These are phyloP conservation scores for Paramormyrops kingsleyae DNA, from an alignment of 2,113 vertebrate species.

Conservation along the genomic window DNA sequence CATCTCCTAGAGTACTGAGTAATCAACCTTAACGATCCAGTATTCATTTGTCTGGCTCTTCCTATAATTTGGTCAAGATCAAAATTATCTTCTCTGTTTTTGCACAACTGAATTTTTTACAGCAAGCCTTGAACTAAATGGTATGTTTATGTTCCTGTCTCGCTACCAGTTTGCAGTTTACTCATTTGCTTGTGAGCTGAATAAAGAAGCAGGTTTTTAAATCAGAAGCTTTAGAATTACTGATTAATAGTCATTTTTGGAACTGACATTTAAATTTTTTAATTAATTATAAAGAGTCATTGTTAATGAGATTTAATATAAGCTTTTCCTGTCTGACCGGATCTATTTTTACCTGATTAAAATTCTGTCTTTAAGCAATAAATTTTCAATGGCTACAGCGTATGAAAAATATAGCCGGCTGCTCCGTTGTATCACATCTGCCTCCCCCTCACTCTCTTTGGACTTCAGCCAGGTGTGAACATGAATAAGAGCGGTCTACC, in stretches of 20 bases:
- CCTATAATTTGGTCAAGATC: neutral
- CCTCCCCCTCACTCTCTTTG: neutral
- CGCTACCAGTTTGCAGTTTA: neutral
- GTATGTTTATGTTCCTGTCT: neutral
- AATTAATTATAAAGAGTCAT: neutral
- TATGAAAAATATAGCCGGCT: neutral
- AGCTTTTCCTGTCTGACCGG: neutral
- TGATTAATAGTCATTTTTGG: neutral
- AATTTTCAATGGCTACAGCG: neutral
- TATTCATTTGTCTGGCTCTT: neutral
- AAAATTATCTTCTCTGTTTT: neutral
- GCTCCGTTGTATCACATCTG: neutral
- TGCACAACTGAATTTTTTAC: neutral
- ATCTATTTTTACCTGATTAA: conserved; percentile 3
- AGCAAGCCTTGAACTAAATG: neutral
- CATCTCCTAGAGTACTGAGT: neutral
- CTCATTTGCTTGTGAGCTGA: neutral
- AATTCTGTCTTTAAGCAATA: neutral
- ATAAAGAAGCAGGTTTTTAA: neutral
- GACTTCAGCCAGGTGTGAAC: neutral
- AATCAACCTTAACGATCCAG: neutral
- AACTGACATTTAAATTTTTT: neutral
- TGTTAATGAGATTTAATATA: neutral
- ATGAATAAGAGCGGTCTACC: neutral
- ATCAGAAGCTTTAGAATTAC: neutral